phyloP scores from a whole-genome alignment of 2,888 invertebrate species.

The Agrilus cyanescens region DNA sequence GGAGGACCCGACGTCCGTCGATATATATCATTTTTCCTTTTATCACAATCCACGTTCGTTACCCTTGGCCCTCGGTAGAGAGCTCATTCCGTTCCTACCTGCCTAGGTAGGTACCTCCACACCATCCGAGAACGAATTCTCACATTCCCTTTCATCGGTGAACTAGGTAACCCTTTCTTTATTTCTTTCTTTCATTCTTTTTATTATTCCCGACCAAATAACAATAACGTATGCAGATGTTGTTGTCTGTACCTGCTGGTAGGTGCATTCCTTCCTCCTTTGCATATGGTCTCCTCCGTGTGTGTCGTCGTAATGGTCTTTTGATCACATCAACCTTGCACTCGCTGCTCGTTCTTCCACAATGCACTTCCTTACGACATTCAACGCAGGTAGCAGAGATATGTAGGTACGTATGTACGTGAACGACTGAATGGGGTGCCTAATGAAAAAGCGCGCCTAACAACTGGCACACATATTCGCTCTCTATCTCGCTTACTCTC shows the following conservation, averaged over 20 bases:
- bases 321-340: constrained; percentile 12
- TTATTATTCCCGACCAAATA: constrained; percentile 1
- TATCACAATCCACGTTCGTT: constrained; percentile 28
- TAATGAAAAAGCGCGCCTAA: constrained; percentile 19
- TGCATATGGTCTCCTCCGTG: constrained; percentile 25
- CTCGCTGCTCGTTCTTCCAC: constrained; percentile 18
- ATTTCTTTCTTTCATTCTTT: constrained; percentile 3
- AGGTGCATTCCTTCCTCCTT: constrained; percentile 20
- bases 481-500: too few species aligned
- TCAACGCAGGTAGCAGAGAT: constrained; percentile 18
- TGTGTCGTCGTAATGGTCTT: too few species aligned
- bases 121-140: constrained; percentile 15
- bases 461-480: constrained; percentile 17
- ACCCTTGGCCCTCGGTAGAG: constrained; percentile 21
- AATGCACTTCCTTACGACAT: constrained; percentile 19
- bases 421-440: constrained; percentile 15
- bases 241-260: constrained; percentile 31
- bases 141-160: constrained; percentile 19
- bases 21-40: constrained; percentile 32
- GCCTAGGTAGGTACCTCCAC: too few species aligned
- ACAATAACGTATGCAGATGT: constrained; percentile 27
- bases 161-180: constrained; percentile 17
- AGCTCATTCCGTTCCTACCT: too few species aligned
- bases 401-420: constrained; percentile 14
- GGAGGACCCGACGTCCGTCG: constrained; percentile 21